phyloP scores from a whole-genome alignment of 53 echinoderm and acorn worm species.

The Apostichopus leukothele region DNA sequence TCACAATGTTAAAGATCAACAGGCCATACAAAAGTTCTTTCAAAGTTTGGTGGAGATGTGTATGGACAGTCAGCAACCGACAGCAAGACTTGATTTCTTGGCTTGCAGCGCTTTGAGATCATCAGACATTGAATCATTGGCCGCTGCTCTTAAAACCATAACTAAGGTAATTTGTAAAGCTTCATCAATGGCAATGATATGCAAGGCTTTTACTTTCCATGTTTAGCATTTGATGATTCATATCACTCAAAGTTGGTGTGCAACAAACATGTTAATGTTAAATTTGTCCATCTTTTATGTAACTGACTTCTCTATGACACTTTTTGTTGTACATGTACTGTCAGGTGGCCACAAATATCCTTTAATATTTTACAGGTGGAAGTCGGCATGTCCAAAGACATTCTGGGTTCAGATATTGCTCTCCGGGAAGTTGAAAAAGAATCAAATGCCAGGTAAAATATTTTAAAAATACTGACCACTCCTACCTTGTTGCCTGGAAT shows the following conservation, averaged over 20 bases:
- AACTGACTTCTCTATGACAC: too few species aligned
- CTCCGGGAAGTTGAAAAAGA: slow-evolving; percentile 35
- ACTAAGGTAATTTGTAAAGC: slow-evolving; percentile 56
- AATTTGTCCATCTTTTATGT: too few species aligned
- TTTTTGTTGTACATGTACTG: too few species aligned
- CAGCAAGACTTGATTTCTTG: slow-evolving; percentile 79
- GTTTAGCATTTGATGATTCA: too few species aligned
- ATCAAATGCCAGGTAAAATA: slow-evolving; percentile 31
- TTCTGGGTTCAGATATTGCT: slow-evolving; percentile 70
- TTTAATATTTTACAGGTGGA: slow-evolving; percentile 57
- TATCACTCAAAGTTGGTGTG: too few species aligned
- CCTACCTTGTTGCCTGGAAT: too few species aligned
- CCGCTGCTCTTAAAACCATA: slow-evolving; percentile 57
- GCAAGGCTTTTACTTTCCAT: too few species aligned
- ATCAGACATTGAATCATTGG: slow-evolving; percentile 68
- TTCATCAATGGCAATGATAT: background rate
- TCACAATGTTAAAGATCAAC: slow-evolving; percentile 61
- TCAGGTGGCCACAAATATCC: background rate
- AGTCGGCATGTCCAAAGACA: slow-evolving; percentile 79
- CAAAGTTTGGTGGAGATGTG: slow-evolving; percentile 61
- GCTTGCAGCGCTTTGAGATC: slow-evolving; percentile 82
- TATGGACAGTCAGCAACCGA: slow-evolving; percentile 46
- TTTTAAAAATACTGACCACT: too few species aligned
- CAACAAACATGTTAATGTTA: too few species aligned
- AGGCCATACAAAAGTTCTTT: slow-evolving; percentile 68